phyloP scores from a whole-genome alignment of 2,888 invertebrate species.

The Machimus atricapillus region DNA sequence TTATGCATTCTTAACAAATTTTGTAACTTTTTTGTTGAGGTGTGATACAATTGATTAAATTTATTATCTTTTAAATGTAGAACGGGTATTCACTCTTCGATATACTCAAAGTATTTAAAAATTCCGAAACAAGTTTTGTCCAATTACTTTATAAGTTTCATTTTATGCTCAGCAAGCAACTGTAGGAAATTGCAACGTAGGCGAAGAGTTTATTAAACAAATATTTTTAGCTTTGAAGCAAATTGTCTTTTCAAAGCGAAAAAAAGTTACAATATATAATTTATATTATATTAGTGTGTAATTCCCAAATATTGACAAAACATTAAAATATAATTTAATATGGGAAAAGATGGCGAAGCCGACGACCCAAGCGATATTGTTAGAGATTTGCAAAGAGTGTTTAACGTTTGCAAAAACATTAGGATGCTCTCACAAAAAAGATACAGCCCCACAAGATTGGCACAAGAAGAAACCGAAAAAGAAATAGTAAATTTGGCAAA shows the following conservation, averaged over 20 bases:
- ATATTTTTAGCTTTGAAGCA: background rate
- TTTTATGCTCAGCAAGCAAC: background rate
- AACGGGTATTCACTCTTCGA: no score
- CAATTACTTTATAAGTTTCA: background rate
- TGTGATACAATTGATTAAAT: background rate
- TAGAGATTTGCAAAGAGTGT: background rate
- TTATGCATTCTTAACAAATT: background rate
- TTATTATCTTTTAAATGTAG: background rate
- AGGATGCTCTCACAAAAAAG: background rate
- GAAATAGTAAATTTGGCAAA: slow-evolving; percentile 46
- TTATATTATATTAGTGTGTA: background rate
- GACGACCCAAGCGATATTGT: background rate
- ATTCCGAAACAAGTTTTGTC: no score
- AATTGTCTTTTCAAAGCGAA: background rate
- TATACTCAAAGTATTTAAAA: no score
- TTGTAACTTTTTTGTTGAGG: background rate
- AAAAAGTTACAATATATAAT: background rate
- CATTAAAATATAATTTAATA: background rate
- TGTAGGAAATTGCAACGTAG: background rate
- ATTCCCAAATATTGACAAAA: background rate
- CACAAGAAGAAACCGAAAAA: background rate
- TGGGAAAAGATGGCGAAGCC: background rate
- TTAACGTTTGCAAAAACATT: background rate
- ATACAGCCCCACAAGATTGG: background rate
- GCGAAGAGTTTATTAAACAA: background rate